Evolutionary conservation across 2,113 vertebrate species (phyloP), one percentile per base, ranked within the genome.

Genomic region (Stictonetta naevosa): DNA sequence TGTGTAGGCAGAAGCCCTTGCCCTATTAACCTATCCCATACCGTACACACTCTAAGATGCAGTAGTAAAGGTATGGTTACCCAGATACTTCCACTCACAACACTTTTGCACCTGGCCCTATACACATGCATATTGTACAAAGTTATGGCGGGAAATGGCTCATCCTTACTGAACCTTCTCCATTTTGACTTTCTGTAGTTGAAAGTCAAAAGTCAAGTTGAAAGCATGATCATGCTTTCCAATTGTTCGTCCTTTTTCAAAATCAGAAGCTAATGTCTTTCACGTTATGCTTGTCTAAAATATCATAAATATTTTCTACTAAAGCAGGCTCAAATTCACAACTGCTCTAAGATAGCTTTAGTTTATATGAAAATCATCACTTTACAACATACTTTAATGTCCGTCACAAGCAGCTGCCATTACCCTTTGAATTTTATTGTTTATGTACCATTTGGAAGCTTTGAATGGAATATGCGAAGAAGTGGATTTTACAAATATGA

Each of bases 371-470:
- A n/a, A 83, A 50, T 82, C 38, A 83, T 94, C 87, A 86, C 11
- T 1, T 96, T 96, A 90, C 92, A 17, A 83, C 93, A 93, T 72
- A 31, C 63, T 86, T 96, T 13, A 50, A 88, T n/a, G 92, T 80
- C 68, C 48, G 55, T 86, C 72, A 67, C 33, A 26, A 67, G 52
- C 90, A 97, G 90, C 88, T 96, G 96, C 22, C 79, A 74, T 34
- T 7, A 20, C 16, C 69, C 50, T 50, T 50, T 59, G 44, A 79
- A 36, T 33, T 36, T 4, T 13, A 13, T 18, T 34, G 19, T 17
- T 23, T 75, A 9, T 1, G 1, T 55, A 33, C 26, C 2, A 0
- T 62, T 55, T 48, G 19, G 36, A 42, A 69, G 6, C 8, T 64
- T 76, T 58, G 33, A 34, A 16, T 58, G 15, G 7, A 73, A 69